phyloP scores from a whole-genome alignment of 2,797 vertebrate genomes.

The Pelodytes ibericus region DNA sequence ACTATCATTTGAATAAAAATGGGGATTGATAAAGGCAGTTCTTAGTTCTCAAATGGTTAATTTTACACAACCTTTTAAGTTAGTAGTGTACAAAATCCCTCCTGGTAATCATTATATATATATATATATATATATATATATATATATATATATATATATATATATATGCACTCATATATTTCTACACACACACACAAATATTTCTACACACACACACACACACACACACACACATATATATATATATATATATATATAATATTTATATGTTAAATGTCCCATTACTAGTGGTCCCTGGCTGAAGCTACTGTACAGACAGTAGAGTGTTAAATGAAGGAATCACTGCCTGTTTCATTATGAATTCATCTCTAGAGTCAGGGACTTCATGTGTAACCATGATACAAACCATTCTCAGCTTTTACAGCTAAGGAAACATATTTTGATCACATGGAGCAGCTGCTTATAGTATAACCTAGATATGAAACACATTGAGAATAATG shows the following conservation, averaged over 20 bases:
- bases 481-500: slow-evolving; percentile 27
- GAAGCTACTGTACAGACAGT: no score
- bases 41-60: no score
- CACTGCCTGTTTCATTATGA: no score
- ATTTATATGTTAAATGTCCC: neutral
- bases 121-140: neutral
- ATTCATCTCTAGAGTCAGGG: no score
- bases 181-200: no score
- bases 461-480: slow-evolving; percentile 18
- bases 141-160: slow-evolving; percentile 3
- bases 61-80: no score
- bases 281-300: neutral
- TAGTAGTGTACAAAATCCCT: no score
- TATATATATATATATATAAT: neutral
- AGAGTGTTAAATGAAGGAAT: no score
- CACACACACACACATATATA: neutral
- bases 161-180: no score
- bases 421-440: slow-evolving; percentile 20
- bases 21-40: no score
- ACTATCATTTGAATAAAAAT: no score
- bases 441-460: slow-evolving; percentile 20
- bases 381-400: neutral
- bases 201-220: no score
- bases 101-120: slow-evolving; percentile 1
- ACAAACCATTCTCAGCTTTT: slow-evolving; percentile 25